Evolutionary conservation across 2,797 vertebrate genomes (phyloP), one percentile per base, ranked within the genome.

Genomic region (Antrozous pallidus): DNA sequence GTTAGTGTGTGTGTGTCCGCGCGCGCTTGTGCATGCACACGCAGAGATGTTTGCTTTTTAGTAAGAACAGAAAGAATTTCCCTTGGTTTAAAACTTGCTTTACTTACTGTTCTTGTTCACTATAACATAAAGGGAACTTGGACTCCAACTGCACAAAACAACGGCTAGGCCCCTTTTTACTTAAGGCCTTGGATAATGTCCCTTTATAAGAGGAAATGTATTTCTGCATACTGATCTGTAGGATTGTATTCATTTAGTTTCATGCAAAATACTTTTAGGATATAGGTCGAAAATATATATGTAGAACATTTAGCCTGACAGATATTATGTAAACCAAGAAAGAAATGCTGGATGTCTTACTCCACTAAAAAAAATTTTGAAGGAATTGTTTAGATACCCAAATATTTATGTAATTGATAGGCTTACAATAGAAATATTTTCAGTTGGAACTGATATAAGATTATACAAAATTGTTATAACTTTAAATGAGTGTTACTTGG

Each of bases 281-380:
- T 83, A 22, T 84, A 74, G 78, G 74, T 94, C 74, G 77, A 88
- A 95, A 96, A 94, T 14, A 75, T 73, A 33, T 91, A 67, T 85
- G 65, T 42, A 73, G 61, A 93, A 77, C 40, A 94, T 18, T 93
- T 49, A 90, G 51, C 51, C 83, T 94, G 61, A 84, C 77, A 95
- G 82, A 96, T 94, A 95, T 95, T 94, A 94, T 95, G 74, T 69
- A 94, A 96, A 93, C 90, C 12, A 22, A 78, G 38, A 88, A 45
- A 87, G 36, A 95, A 96, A 77, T 40, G 69, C n/a, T 74, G 38
- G 49, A 54, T 82, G 14, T 61, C 40, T 78, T 90, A 70, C 38
- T 95, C 28, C 8, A 94, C 28, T 74, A 85, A 73, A 89, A 92
- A 89, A 92, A 75, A 36, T 88, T 13, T 81, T 80, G 85, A 79